These are phyloP conservation scores for Toxotes chatareus DNA, from an alignment of 2,113 vertebrate genomes.

Conservation along the genomic window DNA sequence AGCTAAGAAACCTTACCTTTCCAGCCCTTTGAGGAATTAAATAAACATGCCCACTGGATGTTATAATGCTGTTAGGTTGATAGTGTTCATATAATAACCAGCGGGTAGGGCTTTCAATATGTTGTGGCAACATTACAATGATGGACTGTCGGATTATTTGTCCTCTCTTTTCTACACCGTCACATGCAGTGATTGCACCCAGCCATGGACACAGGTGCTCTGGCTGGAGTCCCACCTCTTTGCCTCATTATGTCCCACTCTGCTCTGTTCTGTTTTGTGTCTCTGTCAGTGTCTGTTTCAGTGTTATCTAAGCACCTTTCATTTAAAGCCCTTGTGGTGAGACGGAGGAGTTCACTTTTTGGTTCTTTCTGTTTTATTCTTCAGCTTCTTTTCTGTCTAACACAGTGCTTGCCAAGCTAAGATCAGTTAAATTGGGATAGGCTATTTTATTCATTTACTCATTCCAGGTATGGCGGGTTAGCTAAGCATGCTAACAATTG, in stretches of 20 bases:
- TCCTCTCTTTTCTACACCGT: slow-evolving; percentile 31
- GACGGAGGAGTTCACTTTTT: slow-evolving; percentile 8
- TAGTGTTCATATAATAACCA: background rate
- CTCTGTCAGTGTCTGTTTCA: slow-evolving; percentile 35
- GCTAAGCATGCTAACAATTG: too few species aligned
- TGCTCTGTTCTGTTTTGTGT: slow-evolving; percentile 42
- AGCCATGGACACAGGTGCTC: slow-evolving; percentile 54
- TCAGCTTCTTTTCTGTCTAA: background rate
- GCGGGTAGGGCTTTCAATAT: slow-evolving; percentile 11
- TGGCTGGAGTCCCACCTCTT: slow-evolving; percentile 54
- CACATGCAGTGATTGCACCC: slow-evolving; percentile 41
- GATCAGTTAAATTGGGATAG: background rate
- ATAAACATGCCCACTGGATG: background rate
- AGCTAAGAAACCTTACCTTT: background rate
- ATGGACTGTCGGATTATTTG: slow-evolving; percentile 22
- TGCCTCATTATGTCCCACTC: slow-evolving; percentile 49
- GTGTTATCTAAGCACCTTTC: slow-evolving; percentile 12
- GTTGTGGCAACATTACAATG: slow-evolving; percentile 22
- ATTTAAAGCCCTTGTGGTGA: slow-evolving; percentile 6
- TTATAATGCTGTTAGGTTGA: background rate
- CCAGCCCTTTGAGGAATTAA: slow-evolving; percentile 5
- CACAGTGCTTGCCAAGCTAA: background rate
- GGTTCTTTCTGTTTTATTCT: background rate
- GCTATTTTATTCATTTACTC: background rate
- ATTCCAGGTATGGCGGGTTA: background rate